These are phyloP conservation scores for Corvus cornix DNA, from an alignment of 2,113 vertebrate genomes.

Conservation along the genomic window DNA sequence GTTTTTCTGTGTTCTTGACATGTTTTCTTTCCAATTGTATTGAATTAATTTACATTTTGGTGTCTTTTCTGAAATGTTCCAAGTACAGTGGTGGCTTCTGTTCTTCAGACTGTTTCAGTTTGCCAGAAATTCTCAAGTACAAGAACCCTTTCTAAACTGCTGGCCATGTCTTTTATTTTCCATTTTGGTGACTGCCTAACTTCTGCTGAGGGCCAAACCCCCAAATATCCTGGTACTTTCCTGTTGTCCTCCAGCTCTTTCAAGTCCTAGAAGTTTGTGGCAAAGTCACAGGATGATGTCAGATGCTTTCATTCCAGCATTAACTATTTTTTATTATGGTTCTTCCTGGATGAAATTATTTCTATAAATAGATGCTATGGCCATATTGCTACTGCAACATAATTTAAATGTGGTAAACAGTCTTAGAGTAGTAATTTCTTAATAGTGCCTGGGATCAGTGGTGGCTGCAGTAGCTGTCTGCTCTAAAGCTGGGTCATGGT, in stretches of 20 bases:
- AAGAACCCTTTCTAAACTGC: neutral
- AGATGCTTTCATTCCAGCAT: neutral
- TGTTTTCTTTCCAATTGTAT: neutral
- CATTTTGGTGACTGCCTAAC: neutral
- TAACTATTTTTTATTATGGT: neutral
- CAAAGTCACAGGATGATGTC: neutral
- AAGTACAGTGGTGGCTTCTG: neutral
- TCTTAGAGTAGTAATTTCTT: neutral
- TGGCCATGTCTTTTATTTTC: neutral
- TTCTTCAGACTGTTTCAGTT: neutral
- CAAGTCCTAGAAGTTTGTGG: neutral
- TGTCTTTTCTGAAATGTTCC: neutral
- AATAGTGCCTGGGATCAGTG: neutral
- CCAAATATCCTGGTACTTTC: neutral
- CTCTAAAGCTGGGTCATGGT: neutral
- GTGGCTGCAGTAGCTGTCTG: neutral
- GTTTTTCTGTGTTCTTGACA: neutral
- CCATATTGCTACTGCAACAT: neutral
- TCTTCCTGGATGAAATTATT: neutral
- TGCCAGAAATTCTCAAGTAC: neutral
- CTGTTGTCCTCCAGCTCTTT: neutral
- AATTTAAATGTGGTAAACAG: slow-evolving; percentile 14
- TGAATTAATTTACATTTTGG: neutral
- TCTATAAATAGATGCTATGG: slow-evolving; percentile 20
- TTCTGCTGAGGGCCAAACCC: neutral